Percentiles rank a stretch among this genome's conserved stretches.
phyloP scores from a whole-genome alignment of 2,113 vertebrate genomes.

The Thamnophis sirtalis region DNA sequence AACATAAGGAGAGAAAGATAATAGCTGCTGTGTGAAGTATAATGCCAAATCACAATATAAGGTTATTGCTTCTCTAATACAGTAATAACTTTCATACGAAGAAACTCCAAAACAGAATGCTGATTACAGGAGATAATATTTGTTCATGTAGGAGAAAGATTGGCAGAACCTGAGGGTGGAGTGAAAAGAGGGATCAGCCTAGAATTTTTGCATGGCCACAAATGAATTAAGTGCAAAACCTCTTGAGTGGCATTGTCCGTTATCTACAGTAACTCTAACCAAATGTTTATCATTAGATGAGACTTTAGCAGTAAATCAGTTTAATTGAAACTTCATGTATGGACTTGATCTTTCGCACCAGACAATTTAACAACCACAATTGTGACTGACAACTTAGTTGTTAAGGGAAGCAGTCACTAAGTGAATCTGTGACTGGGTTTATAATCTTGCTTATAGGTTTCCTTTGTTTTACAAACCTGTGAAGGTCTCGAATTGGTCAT shows the following conservation, averaged over 20 bases:
- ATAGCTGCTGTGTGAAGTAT: not conserved
- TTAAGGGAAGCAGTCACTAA: not conserved
- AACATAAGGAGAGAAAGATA: not conserved
- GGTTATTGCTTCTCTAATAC: not conserved
- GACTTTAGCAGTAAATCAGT: not conserved
- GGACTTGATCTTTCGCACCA: not conserved
- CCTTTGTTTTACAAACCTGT: not conserved
- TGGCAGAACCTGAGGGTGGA: not conserved
- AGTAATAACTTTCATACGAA: not conserved
- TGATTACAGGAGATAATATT: not conserved
- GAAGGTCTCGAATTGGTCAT: not conserved
- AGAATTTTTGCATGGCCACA: not conserved
- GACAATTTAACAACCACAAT: not conserved
- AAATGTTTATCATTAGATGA: not conserved
- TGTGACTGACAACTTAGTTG: not conserved
- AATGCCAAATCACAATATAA: not conserved
- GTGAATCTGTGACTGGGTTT: not conserved
- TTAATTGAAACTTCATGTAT: not conserved
- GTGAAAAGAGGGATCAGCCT: not conserved
- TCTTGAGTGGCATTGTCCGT: not conserved
- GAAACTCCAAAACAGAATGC: not conserved
- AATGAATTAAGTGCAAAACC: not conserved
- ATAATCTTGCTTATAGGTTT: not conserved
- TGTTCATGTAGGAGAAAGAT: not conserved
- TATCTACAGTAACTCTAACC: not conserved